A percentile compares a stretch with the other conserved stretches of the same genome.
Conservation (phyloP, 1,140 invertebrate species). For the Macrotrachela quadricornifera region DNA sequence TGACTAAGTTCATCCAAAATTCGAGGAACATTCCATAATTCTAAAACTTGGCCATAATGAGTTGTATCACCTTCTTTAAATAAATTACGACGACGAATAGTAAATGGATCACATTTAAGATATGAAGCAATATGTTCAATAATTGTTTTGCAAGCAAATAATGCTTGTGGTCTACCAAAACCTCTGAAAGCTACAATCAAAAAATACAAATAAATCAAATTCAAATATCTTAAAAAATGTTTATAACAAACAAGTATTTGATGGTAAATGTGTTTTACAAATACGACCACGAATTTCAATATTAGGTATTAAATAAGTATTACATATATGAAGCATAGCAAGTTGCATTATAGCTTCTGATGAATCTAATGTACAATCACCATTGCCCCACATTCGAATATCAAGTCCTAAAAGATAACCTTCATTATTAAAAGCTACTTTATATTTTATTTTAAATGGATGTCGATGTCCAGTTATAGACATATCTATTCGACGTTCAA, state of each 20-base stretch:
- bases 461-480: not conserved
- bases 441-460: not conserved
- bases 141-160: conserved; percentile 20
- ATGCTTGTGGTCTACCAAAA: conserved; percentile 28
- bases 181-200: conserved; percentile 16
- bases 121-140: conserved; percentile 19
- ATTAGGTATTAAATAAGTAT: conserved; percentile 22
- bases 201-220: not conserved
- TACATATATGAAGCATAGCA: conserved; percentile 47
- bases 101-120: conserved; percentile 10
- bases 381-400: conserved; percentile 56
- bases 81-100: conserved; percentile 50
- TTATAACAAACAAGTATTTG: conserved; percentile 23
- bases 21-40: conserved; percentile 47
- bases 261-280: conserved; percentile 28
- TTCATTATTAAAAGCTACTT: conserved; percentile 47
- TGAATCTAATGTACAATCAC: conserved; percentile 57
- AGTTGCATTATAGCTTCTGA: conserved; percentile 52
- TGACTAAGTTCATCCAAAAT: conserved; percentile 62
- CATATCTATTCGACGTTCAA: not conserved
- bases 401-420: conserved; percentile 42
- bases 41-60: conserved; percentile 52
- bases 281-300: conserved; percentile 15
- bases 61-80: conserved; percentile 56
- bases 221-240: not conserved